These are phyloP conservation scores for Pseudoatta argentina DNA, from an alignment of 1,140 invertebrate species.

Conservation along the genomic window DNA sequence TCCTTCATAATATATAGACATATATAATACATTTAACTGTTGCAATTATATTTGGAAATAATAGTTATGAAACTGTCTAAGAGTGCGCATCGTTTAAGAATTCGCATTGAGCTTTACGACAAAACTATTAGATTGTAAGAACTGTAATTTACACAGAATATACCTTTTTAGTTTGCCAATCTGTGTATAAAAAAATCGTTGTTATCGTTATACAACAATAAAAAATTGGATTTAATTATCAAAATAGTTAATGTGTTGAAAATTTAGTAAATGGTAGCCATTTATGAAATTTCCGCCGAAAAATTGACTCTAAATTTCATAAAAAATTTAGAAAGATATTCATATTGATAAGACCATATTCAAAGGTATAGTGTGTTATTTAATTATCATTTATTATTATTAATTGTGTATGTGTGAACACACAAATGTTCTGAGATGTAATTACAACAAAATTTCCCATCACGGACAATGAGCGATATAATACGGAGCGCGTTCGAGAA, in stretches of 20 bases:
- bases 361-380: background rate
- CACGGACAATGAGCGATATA: background rate
- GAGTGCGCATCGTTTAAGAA: too few species aligned
- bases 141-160: too few species aligned
- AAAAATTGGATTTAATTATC: background rate
- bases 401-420: background rate
- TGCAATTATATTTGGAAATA: too few species aligned
- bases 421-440: background rate
- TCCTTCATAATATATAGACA: too few species aligned
- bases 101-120: too few species aligned
- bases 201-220: too few species aligned
- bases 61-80: too few species aligned
- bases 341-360: background rate
- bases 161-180: too few species aligned
- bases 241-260: background rate
- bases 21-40: too few species aligned
- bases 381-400: background rate
- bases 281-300: background rate
- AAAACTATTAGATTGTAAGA: too few species aligned
- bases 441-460: background rate
- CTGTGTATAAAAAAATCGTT: too few species aligned
- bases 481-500: background rate
- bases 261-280: background rate
- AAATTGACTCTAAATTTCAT: background rate
- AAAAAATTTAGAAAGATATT: background rate